These are phyloP conservation scores for Diarsia brunnea DNA, from an alignment of 2,888 invertebrate genomes.

Conservation along the genomic window DNA sequence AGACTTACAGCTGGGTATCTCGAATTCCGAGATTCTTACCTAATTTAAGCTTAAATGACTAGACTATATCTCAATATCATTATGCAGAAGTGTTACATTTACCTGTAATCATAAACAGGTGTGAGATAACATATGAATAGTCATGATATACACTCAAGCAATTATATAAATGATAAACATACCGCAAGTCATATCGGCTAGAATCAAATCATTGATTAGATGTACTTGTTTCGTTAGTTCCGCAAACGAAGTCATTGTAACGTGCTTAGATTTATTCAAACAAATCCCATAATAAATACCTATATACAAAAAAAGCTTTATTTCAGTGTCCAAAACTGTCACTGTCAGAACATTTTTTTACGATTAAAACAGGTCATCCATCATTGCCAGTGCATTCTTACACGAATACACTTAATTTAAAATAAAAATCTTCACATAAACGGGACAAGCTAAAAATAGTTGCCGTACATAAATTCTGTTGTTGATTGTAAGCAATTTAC, in stretches of 20 bases:
- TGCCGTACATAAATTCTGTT: conserved; percentile 37
- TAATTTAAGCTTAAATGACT: too few species aligned
- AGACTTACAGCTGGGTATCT: too few species aligned
- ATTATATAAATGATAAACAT: conserved; percentile 40
- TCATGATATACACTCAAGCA: background rate
- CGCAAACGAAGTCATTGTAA: conserved; percentile 73
- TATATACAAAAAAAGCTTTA: background rate
- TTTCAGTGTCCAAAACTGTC: background rate
- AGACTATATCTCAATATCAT: background rate
- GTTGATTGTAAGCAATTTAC: conserved; percentile 70
- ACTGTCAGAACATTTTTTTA: conserved; percentile 24
- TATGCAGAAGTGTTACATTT: background rate
- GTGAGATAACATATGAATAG: background rate
- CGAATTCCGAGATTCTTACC: too few species aligned
- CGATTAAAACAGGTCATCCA: background rate
- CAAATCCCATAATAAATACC: background rate
- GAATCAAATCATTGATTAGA: conserved; percentile 81
- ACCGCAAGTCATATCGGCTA: conserved; percentile 82
- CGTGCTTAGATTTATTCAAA: background rate
- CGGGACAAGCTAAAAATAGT: conserved; percentile 37
- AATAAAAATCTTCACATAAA: conserved; percentile 2
- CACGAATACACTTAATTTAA: background rate
- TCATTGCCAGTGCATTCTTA: conserved; percentile 29
- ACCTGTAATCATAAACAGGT: background rate
- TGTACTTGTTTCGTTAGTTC: conserved; percentile 82